Conservation (phyloP, 2,797 vertebrate species). For the Alfaro cultratus region DNA sequence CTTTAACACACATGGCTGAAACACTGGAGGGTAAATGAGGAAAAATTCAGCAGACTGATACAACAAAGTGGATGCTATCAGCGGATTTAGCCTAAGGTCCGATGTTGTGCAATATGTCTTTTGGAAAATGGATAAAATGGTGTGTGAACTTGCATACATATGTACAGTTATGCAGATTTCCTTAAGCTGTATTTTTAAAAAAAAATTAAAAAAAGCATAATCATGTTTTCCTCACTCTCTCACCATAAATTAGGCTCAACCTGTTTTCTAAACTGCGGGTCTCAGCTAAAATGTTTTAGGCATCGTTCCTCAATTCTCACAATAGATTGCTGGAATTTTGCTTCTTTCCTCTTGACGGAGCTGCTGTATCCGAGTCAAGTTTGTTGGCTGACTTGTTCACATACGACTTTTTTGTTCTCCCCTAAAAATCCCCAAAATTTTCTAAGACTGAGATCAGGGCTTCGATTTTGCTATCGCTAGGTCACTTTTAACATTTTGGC, state of each 20-base stretch:
- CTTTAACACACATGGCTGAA: constrained; percentile 42
- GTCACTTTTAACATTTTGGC: not conserved
- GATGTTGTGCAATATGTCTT: not conserved
- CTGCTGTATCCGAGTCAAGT: not conserved
- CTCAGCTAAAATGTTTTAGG: not conserved
- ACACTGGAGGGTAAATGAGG: constrained; percentile 37
- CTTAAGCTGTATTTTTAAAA: not conserved
- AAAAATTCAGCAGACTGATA: constrained; percentile 29
- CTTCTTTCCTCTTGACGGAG: not conserved
- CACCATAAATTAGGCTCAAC: not conserved
- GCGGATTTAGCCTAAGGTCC: constrained; percentile 15
- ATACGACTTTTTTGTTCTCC: not conserved
- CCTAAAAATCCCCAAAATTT: not conserved
- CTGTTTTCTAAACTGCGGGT: not conserved
- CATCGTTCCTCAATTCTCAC: not conserved
- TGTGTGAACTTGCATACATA: not conserved
- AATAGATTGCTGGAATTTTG: not conserved
- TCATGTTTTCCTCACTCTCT: not conserved
- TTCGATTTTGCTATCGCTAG: not conserved
- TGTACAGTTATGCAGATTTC: not conserved
- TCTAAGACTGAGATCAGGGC: not conserved
- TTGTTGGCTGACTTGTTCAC: not conserved
- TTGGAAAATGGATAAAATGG: not conserved
- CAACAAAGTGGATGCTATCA: not conserved
- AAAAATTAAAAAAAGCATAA: not conserved